Evolutionary conservation across 2,888 invertebrate genomes (phyloP).

Genomic region (Temnothorax rugatulus): DNA sequence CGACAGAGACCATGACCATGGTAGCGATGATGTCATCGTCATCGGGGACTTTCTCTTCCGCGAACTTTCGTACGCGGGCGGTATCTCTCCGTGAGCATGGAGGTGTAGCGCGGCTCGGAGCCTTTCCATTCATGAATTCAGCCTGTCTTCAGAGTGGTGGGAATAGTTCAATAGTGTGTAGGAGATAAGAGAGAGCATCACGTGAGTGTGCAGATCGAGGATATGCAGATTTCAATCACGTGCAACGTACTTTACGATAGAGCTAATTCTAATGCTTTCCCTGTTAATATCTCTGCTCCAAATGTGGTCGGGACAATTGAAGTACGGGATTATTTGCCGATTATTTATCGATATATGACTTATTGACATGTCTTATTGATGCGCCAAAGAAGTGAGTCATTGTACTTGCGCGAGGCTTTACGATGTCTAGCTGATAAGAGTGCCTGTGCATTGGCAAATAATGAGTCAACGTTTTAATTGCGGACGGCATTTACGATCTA

Average conservation of each 20-base stretch:
- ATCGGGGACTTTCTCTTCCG: conserved; percentile 82
- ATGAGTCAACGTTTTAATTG: conserved; percentile 53
- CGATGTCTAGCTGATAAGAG: conserved; percentile 41
- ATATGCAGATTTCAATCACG: conserved; percentile 31
- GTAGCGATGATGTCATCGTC: conserved; percentile 79
- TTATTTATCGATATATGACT: background rate
- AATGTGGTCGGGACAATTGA: background rate
- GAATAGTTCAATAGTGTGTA: conserved; percentile 67
- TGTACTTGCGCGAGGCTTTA: conserved; percentile 26
- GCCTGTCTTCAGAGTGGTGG: conserved; percentile 63
- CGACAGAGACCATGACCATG: conserved; percentile 80
- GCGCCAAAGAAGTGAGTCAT: conserved; percentile 39
- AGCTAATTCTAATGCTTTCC: conserved; percentile 3
- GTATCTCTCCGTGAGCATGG: conserved; percentile 52
- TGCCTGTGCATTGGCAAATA: conserved; percentile 44
- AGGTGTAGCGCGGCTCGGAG: conserved; percentile 53
- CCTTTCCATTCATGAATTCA: conserved; percentile 76
- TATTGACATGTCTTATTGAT: conserved; percentile 38
- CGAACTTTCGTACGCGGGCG: conserved; percentile 75
- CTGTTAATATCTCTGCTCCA: background rate
- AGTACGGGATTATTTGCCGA: background rate
- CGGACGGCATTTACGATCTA: conserved; percentile 52
- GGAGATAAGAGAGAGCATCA: conserved; percentile 68
- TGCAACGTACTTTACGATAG: background rate
- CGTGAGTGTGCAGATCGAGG: conserved; percentile 43